These are phyloP conservation scores for Sarcophilus harrisii DNA, from an alignment of 2,797 vertebrate species.

Conservation along the genomic window DNA sequence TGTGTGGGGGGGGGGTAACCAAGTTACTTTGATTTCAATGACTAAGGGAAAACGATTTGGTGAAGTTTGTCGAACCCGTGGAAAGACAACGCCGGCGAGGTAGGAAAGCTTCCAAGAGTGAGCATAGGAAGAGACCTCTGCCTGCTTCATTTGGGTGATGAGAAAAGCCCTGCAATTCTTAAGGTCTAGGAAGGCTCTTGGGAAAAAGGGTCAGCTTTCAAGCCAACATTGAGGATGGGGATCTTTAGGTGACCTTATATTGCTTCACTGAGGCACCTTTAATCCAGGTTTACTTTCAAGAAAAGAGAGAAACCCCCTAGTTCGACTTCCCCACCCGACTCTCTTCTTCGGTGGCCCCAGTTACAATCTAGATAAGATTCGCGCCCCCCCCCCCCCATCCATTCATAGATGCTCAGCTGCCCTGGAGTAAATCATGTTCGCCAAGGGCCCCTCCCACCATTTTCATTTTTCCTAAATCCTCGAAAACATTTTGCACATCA, in stretches of 20 bases:
- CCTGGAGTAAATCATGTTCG: not conserved
- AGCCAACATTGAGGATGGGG: rapidly evolving
- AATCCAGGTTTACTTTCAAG: not conserved
- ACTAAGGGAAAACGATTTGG: not conserved
- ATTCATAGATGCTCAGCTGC: not conserved
- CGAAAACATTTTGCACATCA: not conserved
- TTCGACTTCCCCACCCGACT: not conserved
- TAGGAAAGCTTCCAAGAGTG: not conserved
- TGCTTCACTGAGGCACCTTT: not conserved
- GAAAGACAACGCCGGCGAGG: not conserved
- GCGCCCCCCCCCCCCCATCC: not conserved
- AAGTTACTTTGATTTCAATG: not conserved
- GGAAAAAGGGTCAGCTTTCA: not conserved
- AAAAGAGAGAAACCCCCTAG: not conserved
- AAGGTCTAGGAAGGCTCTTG: not conserved
- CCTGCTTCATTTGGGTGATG: not conserved
- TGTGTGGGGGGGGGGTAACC: too few relatives aligned
- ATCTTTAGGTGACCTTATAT: not conserved
- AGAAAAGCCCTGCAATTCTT: not conserved
- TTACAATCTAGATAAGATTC: not conserved
- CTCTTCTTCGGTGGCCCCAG: not conserved
- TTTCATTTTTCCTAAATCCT: not conserved
- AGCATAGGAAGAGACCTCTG: not conserved
- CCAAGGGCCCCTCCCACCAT: rapidly evolving
- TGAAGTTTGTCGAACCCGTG: not conserved